These are phyloP conservation scores for Phoeniculus purpureus DNA, from an alignment of 2,797 vertebrate genomes.

Conservation along the genomic window DNA sequence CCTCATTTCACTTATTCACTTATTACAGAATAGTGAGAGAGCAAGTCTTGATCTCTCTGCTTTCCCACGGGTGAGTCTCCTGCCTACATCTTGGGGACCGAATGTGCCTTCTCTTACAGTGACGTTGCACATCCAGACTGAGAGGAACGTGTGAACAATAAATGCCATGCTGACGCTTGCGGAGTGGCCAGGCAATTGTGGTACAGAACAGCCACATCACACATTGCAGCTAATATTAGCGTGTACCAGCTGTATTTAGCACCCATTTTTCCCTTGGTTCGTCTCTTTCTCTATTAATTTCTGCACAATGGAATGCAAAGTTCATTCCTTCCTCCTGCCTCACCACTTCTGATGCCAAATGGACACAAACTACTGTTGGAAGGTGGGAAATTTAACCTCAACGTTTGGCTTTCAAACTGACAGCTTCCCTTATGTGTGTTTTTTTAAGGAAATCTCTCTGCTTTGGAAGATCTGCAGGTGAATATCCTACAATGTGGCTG, in stretches of 20 bases:
- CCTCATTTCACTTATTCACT: not conserved
- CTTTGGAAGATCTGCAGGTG: conserved; percentile 37
- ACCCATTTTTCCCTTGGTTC: not conserved
- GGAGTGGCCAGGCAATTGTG: not conserved
- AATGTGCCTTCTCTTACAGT: not conserved
- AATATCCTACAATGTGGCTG: not conserved
- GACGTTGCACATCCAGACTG: not conserved
- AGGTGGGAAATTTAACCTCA: not conserved
- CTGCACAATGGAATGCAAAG: not conserved
- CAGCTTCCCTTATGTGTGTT: not conserved
- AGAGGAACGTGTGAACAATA: not conserved
- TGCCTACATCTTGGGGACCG: not conserved
- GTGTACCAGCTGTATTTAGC: not conserved
- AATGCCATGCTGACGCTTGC: not conserved
- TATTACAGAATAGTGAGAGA: not conserved
- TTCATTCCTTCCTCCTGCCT: not conserved
- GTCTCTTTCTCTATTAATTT: conserved; percentile 2
- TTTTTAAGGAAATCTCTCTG: not conserved
- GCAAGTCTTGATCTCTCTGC: not conserved
- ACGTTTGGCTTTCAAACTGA: conserved; percentile 21
- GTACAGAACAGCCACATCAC: conserved; percentile 40
- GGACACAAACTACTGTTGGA: not conserved
- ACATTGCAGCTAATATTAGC: conserved; percentile 18
- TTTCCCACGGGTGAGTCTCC: not conserved
- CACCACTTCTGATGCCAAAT: not conserved